Evolutionary conservation across 2,797 vertebrate species (phyloP), one percentile per base, ranked within the genome.

Genomic region (Alcedo quadribrachys): DNA sequence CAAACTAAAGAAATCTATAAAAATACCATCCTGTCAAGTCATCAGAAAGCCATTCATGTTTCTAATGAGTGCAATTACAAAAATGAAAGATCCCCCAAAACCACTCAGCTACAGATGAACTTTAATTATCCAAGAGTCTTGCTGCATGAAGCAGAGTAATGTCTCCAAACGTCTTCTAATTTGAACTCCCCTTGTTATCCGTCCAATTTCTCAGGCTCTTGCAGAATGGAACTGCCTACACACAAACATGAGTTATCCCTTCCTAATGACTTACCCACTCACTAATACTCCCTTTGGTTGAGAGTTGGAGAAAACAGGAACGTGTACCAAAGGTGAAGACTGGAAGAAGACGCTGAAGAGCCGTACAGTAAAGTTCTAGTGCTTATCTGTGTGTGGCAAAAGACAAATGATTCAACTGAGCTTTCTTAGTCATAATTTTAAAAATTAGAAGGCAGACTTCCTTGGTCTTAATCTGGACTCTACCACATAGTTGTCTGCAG

Each of bases 321-420:
- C 88, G 4, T 14, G 46, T 37, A 87, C 21, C 90, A 92, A 91
- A 92, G 66, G 51, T 32, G 73, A 87, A 68, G 84, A 50, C 51
- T 78, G 71, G 42, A 69, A 79, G 70, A 80, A 66, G 60, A 33
- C 27, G 33, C 79, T 53, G 84, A 66, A 87, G 62, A 82, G 69
- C 46, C 28, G 33, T 28, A 79, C 1, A 1, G 75, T 50, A 69
- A 86, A 84, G 79, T 60, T 89, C 50, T 22, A 89, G 33, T 2
- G 40, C 66, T 89, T 79, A 95, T 90, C 92, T 78, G 68, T 61
- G 65, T 85, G 84, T 79, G 79, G 93, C 79, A 89, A 85, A 83
- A 90, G 81, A 91, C 86, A 92, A 93, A n/a, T 46, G 86, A 94
- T 83, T 93, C 76, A 87, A 87, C 94, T 87, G 75, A 95, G 88